phyloP scores from a whole-genome alignment of 2,113 vertebrate species.

The Acinonyx jubatus region DNA sequence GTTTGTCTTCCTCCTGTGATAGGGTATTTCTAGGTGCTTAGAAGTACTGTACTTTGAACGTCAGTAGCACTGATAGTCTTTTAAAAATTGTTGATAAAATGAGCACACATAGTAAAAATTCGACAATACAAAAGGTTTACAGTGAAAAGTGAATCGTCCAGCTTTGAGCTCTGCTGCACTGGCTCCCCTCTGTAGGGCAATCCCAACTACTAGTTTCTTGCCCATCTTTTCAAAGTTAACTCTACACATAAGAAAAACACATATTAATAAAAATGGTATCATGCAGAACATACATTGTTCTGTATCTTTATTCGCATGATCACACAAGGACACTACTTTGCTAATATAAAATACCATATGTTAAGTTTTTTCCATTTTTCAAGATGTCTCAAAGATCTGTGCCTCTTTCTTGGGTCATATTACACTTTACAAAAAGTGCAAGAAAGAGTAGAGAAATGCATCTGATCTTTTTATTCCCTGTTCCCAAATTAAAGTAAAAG shows the following conservation, averaged over 20 bases:
- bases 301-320: not conserved
- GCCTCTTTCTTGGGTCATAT: not conserved
- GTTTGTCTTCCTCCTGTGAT: not conserved
- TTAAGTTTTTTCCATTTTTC: not conserved
- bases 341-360: not conserved
- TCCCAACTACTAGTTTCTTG: not conserved
- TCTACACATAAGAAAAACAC: not conserved
- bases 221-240: not conserved
- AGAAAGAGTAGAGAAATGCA: not conserved
- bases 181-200: not conserved
- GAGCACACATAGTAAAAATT: not conserved
- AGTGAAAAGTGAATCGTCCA: not conserved
- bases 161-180: not conserved
- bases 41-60: not conserved
- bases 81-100: not conserved
- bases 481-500: conserved; percentile 32
- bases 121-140: not conserved
- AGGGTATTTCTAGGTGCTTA: not conserved
- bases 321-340: not conserved
- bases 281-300: not conserved
- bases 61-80: not conserved
- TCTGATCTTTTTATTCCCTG: not conserved
- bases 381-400: not conserved
- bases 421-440: not conserved
- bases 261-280: not conserved